Evolutionary conservation across 2,888 invertebrate genomes (phyloP).

Genomic region (Drosophila infuscata): DNA sequence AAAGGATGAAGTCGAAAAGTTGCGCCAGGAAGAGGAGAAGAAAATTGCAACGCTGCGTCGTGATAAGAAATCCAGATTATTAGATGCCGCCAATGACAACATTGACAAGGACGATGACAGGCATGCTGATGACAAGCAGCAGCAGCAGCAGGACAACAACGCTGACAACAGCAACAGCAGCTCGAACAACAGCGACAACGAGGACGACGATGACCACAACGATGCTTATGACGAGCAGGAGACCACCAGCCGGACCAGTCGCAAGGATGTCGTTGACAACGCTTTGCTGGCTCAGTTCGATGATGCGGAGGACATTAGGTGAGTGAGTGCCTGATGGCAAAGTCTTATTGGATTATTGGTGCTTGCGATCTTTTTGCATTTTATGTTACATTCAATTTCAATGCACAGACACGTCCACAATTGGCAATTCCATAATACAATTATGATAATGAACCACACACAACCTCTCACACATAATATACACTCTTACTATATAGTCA

Average conservation of each 20-base stretch:
- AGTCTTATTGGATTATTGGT: slow-evolving; percentile 58
- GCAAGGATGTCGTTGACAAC: slow-evolving; percentile 70
- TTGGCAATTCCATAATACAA: slow-evolving; percentile 47
- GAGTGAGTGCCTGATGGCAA: slow-evolving; percentile 69
- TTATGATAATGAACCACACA: slow-evolving; percentile 48
- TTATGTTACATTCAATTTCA: slow-evolving; percentile 65
- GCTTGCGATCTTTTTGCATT: slow-evolving; percentile 65
- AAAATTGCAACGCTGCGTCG: slow-evolving; percentile 89
- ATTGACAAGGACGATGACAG: slow-evolving; percentile 76
- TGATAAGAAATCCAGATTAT: slow-evolving; percentile 84
- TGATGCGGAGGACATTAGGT: slow-evolving; percentile 83
- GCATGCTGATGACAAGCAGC: slow-evolving; percentile 72
- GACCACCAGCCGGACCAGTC: slow-evolving; percentile 57
- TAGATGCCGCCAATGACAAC: slow-evolving; percentile 82
- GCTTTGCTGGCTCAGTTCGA: slow-evolving; percentile 65
- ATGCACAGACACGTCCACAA: slow-evolving; percentile 74
- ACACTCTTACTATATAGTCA: slow-evolving; percentile 20
- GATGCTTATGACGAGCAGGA: slow-evolving; percentile 48
- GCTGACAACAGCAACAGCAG: slow-evolving; percentile 61
- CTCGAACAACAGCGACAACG: slow-evolving; percentile 51
- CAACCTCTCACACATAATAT: slow-evolving; percentile 9
- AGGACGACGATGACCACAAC: slow-evolving; percentile 50
- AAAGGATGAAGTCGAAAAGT: slow-evolving; percentile 96
- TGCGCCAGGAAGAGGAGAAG: slow-evolving; percentile 96
- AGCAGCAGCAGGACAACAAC: slow-evolving; percentile 49